A percentile compares a stretch with the other conserved stretches of the same genome.
phyloP scores from a whole-genome alignment of 2,797 vertebrate species.

The Sibirionetta formosa region DNA sequence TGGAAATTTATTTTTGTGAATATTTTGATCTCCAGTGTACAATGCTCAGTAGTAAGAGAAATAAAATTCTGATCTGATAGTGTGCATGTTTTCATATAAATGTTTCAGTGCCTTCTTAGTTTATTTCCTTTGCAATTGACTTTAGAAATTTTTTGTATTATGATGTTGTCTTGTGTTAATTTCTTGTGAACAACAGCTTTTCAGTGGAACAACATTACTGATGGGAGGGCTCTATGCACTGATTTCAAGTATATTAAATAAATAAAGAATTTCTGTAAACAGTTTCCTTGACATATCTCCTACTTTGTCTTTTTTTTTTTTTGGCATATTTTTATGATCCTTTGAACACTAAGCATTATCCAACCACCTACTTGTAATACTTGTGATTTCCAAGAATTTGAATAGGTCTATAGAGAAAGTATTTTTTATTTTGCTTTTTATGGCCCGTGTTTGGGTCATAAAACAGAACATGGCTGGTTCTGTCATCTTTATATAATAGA shows the following conservation, averaged over 20 bases:
- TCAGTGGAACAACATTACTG: not conserved
- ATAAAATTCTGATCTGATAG: not conserved
- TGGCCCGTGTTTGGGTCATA: not conserved
- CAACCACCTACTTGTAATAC: not conserved
- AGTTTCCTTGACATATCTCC: not conserved
- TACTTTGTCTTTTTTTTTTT: not conserved
- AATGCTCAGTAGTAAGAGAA: not conserved
- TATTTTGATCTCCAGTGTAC: not conserved
- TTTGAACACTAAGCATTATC: not conserved
- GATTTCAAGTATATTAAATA: not conserved
- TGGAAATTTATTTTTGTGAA: not conserved
- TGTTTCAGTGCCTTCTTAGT: not conserved
- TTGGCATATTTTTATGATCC: not conserved
- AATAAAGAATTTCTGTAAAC: not conserved
- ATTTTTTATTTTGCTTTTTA: not conserved
- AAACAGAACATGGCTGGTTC: not conserved
- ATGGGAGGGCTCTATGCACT: not conserved
- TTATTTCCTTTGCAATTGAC: not conserved
- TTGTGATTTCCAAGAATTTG: not conserved
- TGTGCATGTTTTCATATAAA: not conserved
- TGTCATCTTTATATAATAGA: not conserved
- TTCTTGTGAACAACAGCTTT: not conserved
- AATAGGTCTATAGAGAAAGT: not conserved
- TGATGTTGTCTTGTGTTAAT: not conserved
- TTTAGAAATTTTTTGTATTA: not conserved